Conservation (phyloP, 2,888 invertebrate genomes). For the Steinernema scapterisci region DNA sequence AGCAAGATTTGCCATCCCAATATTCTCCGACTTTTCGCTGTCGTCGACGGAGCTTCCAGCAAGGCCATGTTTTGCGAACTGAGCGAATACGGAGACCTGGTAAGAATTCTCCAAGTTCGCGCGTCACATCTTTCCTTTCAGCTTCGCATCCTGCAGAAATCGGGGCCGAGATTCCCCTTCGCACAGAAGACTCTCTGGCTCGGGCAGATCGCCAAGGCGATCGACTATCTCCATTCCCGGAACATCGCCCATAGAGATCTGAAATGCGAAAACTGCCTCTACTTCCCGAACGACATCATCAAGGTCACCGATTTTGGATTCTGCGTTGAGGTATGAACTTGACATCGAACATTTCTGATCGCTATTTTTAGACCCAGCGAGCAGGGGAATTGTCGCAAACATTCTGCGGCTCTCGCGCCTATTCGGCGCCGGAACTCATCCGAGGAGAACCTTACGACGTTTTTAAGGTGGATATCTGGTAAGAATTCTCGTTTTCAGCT, state of each 20-base stretch:
- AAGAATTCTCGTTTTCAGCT: background rate
- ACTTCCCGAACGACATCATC: slow-evolving; percentile 68
- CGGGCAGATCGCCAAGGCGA: slow-evolving; percentile 67
- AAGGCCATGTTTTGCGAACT: slow-evolving; percentile 70
- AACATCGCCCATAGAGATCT: slow-evolving; percentile 70
- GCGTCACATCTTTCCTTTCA: slow-evolving; percentile 42
- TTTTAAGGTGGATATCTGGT: slow-evolving; percentile 70
- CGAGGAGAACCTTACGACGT: slow-evolving; percentile 69
- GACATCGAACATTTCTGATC: slow-evolving; percentile 38
- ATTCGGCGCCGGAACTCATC: slow-evolving; percentile 69
- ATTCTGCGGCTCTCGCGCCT: slow-evolving; percentile 71
- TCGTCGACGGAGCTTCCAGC: slow-evolving; percentile 41
- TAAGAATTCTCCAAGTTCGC: slow-evolving; percentile 32
- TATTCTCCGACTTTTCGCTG: slow-evolving; percentile 34
- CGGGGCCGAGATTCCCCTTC: slow-evolving; percentile 68
- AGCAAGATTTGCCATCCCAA: slow-evolving; percentile 47
- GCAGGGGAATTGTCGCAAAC: slow-evolving; percentile 68
- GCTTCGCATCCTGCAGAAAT: slow-evolving; percentile 69
- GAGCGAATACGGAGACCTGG: slow-evolving; percentile 69
- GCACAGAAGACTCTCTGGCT: slow-evolving; percentile 68
- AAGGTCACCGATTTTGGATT: slow-evolving; percentile 70
- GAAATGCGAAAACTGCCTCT: slow-evolving; percentile 71
- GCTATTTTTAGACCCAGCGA: slow-evolving; percentile 68
- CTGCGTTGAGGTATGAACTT: slow-evolving; percentile 56
- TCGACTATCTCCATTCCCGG: slow-evolving; percentile 69